Conservation (phyloP, 2,797 vertebrate species). For the Sebastes glaucus region DNA sequence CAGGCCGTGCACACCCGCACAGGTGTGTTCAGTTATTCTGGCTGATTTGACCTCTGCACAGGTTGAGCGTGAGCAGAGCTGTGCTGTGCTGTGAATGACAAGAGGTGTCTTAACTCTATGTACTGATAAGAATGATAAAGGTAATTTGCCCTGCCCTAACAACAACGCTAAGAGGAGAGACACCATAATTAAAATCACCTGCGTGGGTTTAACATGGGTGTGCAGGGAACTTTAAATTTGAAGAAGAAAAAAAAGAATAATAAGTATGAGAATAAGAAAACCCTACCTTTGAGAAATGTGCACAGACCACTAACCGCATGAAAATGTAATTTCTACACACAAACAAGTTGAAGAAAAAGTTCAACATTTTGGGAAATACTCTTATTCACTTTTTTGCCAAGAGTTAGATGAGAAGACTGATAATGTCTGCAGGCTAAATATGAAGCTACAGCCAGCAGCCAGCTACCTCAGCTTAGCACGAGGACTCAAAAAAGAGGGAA, state of each 20-base stretch:
- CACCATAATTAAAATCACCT: neutral
- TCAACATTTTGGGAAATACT: neutral
- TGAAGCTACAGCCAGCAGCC: neutral
- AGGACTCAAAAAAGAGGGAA: neutral
- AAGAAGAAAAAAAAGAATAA: neutral
- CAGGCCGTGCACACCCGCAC: neutral
- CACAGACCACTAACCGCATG: neutral
- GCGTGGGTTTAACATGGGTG: neutral
- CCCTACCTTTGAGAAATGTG: neutral
- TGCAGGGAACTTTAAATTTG: neutral
- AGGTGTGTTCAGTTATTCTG: neutral
- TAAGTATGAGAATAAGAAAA: neutral
- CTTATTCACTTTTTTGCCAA: neutral
- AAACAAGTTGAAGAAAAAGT: neutral
- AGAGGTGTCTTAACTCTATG: neutral
- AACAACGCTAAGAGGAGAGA: neutral
- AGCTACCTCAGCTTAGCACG: neutral
- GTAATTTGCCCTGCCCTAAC: neutral
- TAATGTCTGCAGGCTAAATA: neutral
- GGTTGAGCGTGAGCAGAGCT: neutral
- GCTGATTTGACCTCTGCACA: neutral
- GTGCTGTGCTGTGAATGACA: constrained; percentile 1
- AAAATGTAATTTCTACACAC: neutral
- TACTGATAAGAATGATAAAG: neutral
- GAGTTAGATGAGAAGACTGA: neutral